Base-by-base conservation (phyloP, 2,888 invertebrate species). In the Rhagonycha lutea region DNA sequence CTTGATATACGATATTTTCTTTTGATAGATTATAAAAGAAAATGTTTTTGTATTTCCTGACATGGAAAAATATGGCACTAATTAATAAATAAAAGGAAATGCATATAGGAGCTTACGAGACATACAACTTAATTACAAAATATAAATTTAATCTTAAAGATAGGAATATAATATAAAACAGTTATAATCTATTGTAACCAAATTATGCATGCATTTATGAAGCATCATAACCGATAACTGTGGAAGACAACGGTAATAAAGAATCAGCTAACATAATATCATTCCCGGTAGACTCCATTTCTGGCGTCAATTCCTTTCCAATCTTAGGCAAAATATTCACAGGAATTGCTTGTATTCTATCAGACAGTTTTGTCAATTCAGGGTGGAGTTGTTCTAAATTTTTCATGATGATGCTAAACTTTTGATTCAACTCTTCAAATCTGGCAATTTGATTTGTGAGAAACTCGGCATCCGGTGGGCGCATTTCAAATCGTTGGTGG, bases 401-500 rank as follows among this genome's bases (percentile, higher is more conserved):
- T n/a, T 72, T 73, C 8, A 65, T 68, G 3, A 72, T 26, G 61
- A 12, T n/a, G 12, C 14, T 60, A 23, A 79, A 24, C 47, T 77
- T 68, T 12, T 70, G 29, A 68, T 79, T 79, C n/a, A 76, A 73
- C n/a, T 70, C 24, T 7, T 29, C 14, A 63, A 78, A 72, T 69
- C 69, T 65, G 12, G 74, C 32, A 11, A 80, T 70, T 69, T 78
- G 32, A 4, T 28, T 67, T 29, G 69, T 29, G 23, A 80, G 73
- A 69, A 72, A 70, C 70, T 79, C 75, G 7, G 63, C 61, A n/a
- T 28, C 71, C 0, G 69, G 28, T 8, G 73, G 65, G 24, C 79
- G 80, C 14, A 83, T 72, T 29, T 83, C 81, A 7, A 84, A 69
- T 18, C 80, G 79, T 75, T 80, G 81, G 61, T 75, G 79, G 72